Base-by-base conservation (phyloP, 2,888 invertebrate genomes). In the Philaethria dido region DNA sequence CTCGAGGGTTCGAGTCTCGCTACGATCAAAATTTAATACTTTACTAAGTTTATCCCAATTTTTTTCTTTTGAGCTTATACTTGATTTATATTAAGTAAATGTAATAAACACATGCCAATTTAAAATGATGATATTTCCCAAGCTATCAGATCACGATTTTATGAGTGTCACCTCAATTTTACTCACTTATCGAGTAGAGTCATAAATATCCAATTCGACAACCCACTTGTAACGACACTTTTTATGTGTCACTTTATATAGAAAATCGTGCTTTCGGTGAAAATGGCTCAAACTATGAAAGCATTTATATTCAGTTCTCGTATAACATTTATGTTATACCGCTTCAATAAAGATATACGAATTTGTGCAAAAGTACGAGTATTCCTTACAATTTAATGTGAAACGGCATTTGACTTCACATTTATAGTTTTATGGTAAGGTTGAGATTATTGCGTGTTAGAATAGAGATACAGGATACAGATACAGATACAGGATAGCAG, bases 221-320 rank as follows among this genome's bases (percentile, higher is more conserved):
- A 20, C 18, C 57, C 55, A 44, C 47, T 36, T 44, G 64, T 57
- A 55, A 63, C 60, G 45, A 60, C 20, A 47, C 16, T 22, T 48
- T 59, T 64, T 64, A 64, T 48, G 39, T 33, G 42, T 11, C 42
- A 50, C 20, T 39, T 64, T 64, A 59, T 39, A 39, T 25, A 14
- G 16, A 25, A 48, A 48, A 64, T 59, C 57, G 61, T 33, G 60
- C 39, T 67, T 50, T 47, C 25, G 42, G 16, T 33, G 57, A 6
- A 42, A 64, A 61, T 50, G 39, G 33, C 29, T 68, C 44, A 29
- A 39, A 55, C 44, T 64, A 60, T 36, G 33, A 61, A 44, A 48
- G 42, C 22, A 55, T 68, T 68, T 65, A 57, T 68, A 68, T 68
- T 68, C 68, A 62, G 62, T 47, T 50, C 57, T 33, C 16, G 55